Conservation (phyloP, 2,888 invertebrate species). For the Syrista parreyssii region DNA sequence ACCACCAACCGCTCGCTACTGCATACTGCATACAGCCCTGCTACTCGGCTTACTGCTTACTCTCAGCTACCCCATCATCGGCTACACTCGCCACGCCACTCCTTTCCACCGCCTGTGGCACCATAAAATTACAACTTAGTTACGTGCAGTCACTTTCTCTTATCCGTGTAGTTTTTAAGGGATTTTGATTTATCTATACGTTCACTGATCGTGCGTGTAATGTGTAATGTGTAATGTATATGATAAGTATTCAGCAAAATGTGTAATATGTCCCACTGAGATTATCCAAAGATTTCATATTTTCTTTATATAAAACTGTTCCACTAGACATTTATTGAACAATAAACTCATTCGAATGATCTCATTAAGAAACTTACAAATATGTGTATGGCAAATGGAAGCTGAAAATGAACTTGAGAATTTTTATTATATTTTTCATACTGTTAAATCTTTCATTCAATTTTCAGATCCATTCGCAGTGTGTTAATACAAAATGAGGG, state of each 20-base stretch:
- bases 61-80: slow-evolving; percentile 64
- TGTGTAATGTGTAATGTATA: neutral
- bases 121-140: slow-evolving; percentile 66
- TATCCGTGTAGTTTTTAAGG: slow-evolving; percentile 45
- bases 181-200: neutral
- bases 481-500: neutral
- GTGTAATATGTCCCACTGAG: neutral
- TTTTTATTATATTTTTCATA: neutral
- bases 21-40: slow-evolving; percentile 64
- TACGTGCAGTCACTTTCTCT: slow-evolving; percentile 49
- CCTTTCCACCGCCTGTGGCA: slow-evolving; percentile 66
- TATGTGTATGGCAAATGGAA: neutral
- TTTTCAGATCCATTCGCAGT: neutral
- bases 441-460: neutral
- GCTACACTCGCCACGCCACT: slow-evolving; percentile 64
- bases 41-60: slow-evolving; percentile 56
- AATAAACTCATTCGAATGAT: neutral
- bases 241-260: neutral
- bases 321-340: neutral
- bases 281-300: neutral
- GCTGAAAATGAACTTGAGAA: neutral
- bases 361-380: neutral
- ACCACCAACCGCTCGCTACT: slow-evolving; percentile 57
- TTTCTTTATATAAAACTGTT: neutral
- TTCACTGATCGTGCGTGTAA: neutral